Evolutionary conservation across 2,888 invertebrate genomes (phyloP), one percentile per base, ranked within the genome.

Genomic region (Phaonia tiefii): DNA sequence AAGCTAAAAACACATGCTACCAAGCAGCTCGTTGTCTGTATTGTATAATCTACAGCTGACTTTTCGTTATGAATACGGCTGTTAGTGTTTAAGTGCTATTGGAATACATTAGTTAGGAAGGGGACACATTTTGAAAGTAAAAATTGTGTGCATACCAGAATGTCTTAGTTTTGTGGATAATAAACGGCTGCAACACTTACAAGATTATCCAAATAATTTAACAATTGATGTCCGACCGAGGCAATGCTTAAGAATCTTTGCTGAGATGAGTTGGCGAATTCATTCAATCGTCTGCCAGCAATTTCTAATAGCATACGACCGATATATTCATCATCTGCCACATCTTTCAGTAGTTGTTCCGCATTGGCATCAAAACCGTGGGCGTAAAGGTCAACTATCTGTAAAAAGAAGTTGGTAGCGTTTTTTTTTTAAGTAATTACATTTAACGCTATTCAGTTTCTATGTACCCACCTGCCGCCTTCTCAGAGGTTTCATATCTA

Each of bases 281-380:
- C 92, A 88, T 94, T 94, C 79, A 98, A 90, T 83, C 98, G 92
- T 88, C 95, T 94, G 5, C 96, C 96, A n/a, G 95, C 96, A 72
- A 98, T 93, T 26, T 94, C 93, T 26, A 98, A 90, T 77, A 98
- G 91, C 83, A 95, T 93, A 0, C 93, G 92, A 10, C 96, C 94
- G 75, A 98, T 89, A 54, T 92, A 91, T 85, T 93, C 93, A n/a
- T 93, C 93, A 80, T 96, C 94, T 74, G 92, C 93, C 4, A 97
- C 93, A 20, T 93, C 91, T 13, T 93, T 90, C 37, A 96, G 91
- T 66, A 95, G 91, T 91, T 95, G 92, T 84, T 92, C 92, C 3
- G 93, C 94, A 60, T 94, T 88, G 2, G 88, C 86, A 89, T 94
- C 94, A 86, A 93, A 94, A 15, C 94, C 94, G 86, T 93, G 91